phyloP scores from a whole-genome alignment of 2,113 vertebrate species.

The Hymenochirus boettgeri region DNA sequence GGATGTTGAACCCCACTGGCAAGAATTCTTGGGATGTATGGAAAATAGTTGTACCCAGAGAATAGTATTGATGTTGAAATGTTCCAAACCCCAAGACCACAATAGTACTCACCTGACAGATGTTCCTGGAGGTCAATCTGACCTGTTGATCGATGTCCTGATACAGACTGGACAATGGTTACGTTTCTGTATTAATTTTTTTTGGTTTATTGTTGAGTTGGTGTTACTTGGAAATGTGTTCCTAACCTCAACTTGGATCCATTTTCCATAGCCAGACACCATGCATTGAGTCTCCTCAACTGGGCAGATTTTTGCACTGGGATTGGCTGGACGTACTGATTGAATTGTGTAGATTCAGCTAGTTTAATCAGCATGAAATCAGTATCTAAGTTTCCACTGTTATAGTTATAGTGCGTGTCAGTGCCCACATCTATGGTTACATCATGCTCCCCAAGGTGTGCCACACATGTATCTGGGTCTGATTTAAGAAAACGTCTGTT shows the following conservation, averaged over 20 bases:
- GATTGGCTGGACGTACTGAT: slow-evolving; percentile 40
- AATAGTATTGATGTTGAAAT: no score
- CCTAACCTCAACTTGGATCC: slow-evolving; percentile 35
- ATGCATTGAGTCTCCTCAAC: slow-evolving; percentile 10
- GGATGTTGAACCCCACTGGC: no score
- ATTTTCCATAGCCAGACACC: slow-evolving; percentile 50
- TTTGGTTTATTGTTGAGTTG: no score
- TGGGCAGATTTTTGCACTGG: slow-evolving; percentile 31
- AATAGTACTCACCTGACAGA: slow-evolving; percentile 44
- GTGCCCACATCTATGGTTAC: slow-evolving; percentile 28
- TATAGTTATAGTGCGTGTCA: slow-evolving; percentile 39
- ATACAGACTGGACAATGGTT: no score
- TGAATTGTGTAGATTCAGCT: slow-evolving; percentile 18
- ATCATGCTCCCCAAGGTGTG: slow-evolving; percentile 44
- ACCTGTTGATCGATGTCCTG: no score
- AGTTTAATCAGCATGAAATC: slow-evolving; percentile 47
- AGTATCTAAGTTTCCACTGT: not conserved
- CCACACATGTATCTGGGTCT: slow-evolving; percentile 32
- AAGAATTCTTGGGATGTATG: no score
- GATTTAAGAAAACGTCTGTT: not conserved
- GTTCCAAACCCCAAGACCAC: not conserved
- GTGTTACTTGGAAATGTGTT: no score
- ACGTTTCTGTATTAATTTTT: no score
- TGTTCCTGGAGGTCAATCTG: no score
- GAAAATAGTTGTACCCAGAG: no score